phyloP scores from a whole-genome alignment of 2,797 vertebrate species.

The Cercopithecus hamlyni region DNA sequence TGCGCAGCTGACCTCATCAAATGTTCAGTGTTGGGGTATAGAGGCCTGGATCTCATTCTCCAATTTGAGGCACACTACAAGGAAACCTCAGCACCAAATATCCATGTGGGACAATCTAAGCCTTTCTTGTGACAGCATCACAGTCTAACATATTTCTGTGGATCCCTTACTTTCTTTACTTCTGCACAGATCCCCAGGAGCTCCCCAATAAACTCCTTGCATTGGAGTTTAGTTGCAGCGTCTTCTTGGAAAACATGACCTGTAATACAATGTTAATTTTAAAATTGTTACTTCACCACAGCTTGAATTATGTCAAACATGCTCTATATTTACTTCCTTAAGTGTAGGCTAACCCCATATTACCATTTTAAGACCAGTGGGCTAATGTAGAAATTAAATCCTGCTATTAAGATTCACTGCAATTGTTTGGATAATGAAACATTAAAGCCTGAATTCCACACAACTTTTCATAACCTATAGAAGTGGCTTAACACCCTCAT shows the following conservation, averaged over 20 bases:
- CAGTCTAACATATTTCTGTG: not conserved
- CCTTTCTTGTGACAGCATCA: not conserved
- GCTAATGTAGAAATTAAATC: slow-evolving; percentile 22
- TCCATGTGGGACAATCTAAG: not conserved
- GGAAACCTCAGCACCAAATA: not conserved
- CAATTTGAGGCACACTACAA: not conserved
- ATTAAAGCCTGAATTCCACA: not conserved
- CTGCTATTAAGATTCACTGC: not conserved
- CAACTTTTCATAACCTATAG: not conserved
- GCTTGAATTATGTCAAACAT: slow-evolving; percentile 16
- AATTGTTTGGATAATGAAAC: slow-evolving; percentile 19
- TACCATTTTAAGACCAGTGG: not conserved
- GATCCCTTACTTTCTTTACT: not conserved
- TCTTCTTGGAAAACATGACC: slow-evolving; percentile 23
- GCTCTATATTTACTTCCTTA: slow-evolving; percentile 8
- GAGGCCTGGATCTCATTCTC: not conserved
- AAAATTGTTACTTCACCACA: slow-evolving; percentile 39
- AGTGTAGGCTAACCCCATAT: not conserved
- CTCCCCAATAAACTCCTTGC: not conserved
- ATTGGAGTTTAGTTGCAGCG: slow-evolving; percentile 6
- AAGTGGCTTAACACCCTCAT: not conserved
- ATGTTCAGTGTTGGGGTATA: not conserved
- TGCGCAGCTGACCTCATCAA: no score
- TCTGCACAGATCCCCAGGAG: not conserved
- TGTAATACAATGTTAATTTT: slow-evolving; percentile 45